phyloP scores from a whole-genome alignment of 2,113 vertebrate species.

The Lasiurus cinereus region DNA sequence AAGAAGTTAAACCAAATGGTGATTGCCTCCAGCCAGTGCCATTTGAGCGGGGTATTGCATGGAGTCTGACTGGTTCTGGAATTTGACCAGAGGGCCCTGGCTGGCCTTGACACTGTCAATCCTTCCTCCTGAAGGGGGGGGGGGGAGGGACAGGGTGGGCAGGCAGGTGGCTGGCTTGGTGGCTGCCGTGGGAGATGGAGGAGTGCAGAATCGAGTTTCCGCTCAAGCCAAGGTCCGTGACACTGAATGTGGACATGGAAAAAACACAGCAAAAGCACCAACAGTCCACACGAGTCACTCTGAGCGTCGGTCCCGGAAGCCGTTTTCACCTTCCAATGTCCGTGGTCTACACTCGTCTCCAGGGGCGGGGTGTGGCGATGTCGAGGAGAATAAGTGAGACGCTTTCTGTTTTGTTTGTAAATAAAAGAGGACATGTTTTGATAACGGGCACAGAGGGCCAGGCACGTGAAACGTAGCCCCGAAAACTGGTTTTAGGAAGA shows the following conservation, averaged over 20 bases:
- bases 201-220: neutral
- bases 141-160: neutral
- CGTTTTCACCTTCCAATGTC: neutral
- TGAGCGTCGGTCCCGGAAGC: neutral
- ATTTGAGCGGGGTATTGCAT: neutral
- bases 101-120: neutral
- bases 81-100: neutral
- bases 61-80: neutral
- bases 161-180: neutral
- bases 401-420: neutral
- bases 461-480: neutral
- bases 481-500: neutral
- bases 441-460: neutral
- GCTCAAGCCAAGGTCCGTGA: neutral
- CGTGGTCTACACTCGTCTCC: neutral
- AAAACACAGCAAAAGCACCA: too few species aligned
- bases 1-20: neutral
- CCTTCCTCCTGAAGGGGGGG: neutral
- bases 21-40: neutral
- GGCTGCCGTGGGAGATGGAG: fast-evolving
- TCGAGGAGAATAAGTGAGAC: too few species aligned
- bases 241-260: too few species aligned
- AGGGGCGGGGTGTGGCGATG: neutral
- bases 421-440: conserved; percentile 9
- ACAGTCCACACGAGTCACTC: neutral